A percentile compares a stretch with the other conserved stretches of the same genome.
Conservation (phyloP, 2,797 vertebrate genomes). For the Clarias fuscus region DNA sequence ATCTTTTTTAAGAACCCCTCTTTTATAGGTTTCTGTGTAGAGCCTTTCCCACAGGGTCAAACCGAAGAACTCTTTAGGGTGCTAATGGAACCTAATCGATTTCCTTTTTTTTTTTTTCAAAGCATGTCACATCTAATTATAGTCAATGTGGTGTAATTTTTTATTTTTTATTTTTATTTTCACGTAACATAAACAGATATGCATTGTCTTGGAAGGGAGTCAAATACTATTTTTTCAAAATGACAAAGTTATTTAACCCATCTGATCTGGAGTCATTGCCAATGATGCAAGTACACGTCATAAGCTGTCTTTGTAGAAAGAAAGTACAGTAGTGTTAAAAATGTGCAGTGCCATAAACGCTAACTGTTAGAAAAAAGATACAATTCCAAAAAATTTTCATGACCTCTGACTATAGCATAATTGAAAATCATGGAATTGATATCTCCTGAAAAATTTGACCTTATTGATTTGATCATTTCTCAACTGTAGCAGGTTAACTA, state of each 20-base stretch:
- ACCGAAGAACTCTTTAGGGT: constrained; percentile 13
- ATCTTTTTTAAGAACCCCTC: neutral
- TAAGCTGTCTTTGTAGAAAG: constrained; percentile 5
- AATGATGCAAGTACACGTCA: constrained; percentile 41
- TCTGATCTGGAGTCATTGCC: constrained; percentile 55
- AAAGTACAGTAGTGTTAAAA: constrained; percentile 41
- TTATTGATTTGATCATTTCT: constrained; percentile 38
- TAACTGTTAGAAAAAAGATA: neutral
- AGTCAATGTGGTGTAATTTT: constrained; percentile 33
- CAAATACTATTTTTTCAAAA: constrained; percentile 2
- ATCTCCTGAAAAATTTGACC: constrained; percentile 30
- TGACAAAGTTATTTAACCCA: constrained; percentile 27
- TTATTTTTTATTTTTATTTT: constrained; percentile 25
- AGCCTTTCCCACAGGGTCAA: constrained; percentile 17
- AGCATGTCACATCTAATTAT: neutral
- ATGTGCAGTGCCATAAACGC: constrained; percentile 24
- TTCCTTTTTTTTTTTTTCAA: neutral
- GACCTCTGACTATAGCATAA: neutral
- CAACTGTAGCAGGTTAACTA: constrained; percentile 46
- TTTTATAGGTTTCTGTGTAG: constrained; percentile 16
- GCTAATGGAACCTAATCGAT: neutral
- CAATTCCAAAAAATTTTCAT: neutral
- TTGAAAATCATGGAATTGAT: constrained; percentile 12
- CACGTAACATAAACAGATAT: constrained; percentile 24
- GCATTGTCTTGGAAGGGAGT: constrained; percentile 32